Conservation (phyloP, 1,140 invertebrate genomes). For the Cydia pomonella region DNA sequence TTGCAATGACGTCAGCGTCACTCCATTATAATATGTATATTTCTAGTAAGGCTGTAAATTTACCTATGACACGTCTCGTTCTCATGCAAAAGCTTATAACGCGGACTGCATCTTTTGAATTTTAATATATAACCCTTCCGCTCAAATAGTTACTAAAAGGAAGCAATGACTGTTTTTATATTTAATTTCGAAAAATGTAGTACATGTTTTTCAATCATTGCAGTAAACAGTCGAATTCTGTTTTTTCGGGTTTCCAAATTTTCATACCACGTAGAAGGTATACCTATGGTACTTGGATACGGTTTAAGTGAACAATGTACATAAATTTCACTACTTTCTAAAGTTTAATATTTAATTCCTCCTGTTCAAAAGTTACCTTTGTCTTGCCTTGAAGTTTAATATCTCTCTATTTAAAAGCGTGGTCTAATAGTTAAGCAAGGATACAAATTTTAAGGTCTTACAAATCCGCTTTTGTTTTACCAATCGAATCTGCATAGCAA, state of each 20-base stretch:
- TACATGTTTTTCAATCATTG: no score
- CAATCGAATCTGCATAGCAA: conserved; percentile 9
- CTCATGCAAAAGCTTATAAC: no score
- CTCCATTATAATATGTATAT: not conserved
- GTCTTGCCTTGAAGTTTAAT: not conserved
- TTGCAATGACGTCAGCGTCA: not conserved
- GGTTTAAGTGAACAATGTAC: not conserved
- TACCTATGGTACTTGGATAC: not conserved
- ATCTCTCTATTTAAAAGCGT: not conserved
- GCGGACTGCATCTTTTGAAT: no score
- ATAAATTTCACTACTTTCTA: not conserved
- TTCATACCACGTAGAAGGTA: not conserved
- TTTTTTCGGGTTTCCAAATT: no score
- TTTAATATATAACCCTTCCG: no score
- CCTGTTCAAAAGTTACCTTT: not conserved
- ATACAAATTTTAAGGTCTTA: not conserved
- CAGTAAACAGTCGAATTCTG: no score
- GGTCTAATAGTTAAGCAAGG: not conserved
- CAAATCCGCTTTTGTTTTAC: not conserved
- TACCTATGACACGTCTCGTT: no score
- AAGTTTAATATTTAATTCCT: not conserved
- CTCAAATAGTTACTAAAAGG: no score
- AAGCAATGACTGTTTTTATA: no score
- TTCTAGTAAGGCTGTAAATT: no score
- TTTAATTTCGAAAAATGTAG: no score